These are phyloP conservation scores for Glyptemys insculpta DNA, from an alignment of 2,797 vertebrate species.

Conservation along the genomic window DNA sequence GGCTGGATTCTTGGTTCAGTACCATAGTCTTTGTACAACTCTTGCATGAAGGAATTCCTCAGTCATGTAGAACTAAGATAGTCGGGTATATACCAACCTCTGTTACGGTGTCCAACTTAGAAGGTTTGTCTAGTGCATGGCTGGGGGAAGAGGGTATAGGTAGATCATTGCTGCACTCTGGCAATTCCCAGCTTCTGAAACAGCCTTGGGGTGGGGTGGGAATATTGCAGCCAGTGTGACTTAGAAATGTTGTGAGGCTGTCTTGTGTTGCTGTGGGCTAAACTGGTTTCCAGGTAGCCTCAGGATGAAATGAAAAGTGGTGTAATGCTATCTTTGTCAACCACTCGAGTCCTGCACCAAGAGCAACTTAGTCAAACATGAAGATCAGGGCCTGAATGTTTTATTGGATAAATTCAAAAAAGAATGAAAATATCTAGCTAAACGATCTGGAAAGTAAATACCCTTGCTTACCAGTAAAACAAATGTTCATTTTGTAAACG, in stretches of 20 bases:
- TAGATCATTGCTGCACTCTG: background rate
- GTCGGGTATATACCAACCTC: background rate
- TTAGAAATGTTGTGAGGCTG: background rate
- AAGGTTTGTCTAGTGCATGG: rapidly evolving
- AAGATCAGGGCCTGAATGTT: rapidly evolving
- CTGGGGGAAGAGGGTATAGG: background rate
- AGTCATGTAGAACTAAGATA: rapidly evolving
- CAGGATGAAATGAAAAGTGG: rapidly evolving
- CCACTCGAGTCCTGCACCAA: rapidly evolving
- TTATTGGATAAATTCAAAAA: rapidly evolving
- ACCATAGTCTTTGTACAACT: background rate
- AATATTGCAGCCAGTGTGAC: background rate
- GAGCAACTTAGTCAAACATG: background rate
- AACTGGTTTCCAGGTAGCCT: background rate
- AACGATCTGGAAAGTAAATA: background rate
- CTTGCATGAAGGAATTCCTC: background rate
- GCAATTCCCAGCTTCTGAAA: constrained; percentile 6
- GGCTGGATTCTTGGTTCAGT: background rate
- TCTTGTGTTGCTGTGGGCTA: background rate
- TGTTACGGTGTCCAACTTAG: rapidly evolving
- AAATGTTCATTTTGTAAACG: constrained; percentile 11
- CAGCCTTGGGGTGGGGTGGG: background rate
- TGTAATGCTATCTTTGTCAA: background rate
- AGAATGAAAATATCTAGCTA: background rate
- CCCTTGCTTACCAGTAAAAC: background rate